A percentile compares a stretch with the other conserved stretches of the same genome.
phyloP scores from a whole-genome alignment of 2,888 invertebrate genomes.

The Philonicus albiceps region DNA sequence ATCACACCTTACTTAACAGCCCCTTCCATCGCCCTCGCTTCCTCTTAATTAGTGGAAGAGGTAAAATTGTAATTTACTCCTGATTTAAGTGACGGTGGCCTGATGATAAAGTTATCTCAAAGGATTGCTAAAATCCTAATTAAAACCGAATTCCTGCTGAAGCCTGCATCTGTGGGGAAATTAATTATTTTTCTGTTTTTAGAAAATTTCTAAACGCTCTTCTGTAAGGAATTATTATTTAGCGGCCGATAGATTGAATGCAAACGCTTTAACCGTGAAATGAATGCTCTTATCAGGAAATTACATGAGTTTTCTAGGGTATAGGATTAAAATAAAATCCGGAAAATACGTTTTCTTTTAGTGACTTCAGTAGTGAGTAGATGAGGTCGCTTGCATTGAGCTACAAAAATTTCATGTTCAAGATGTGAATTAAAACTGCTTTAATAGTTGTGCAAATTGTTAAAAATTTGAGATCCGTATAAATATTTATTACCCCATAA shows the following conservation, averaged over 20 bases:
- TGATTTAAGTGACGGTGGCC: neutral
- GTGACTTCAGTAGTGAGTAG: neutral
- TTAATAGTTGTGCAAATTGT: too few relatives aligned
- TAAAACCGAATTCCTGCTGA: neutral
- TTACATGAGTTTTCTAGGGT: neutral
- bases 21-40: neutral
- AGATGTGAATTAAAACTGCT: neutral
- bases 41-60: neutral
- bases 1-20: neutral
- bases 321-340: neutral
- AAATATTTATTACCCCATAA: too few relatives aligned
- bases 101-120: neutral
- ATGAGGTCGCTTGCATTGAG: neutral
- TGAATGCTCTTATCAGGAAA: neutral
- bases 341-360: neutral
- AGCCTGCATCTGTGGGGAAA: neutral
- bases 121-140: neutral
- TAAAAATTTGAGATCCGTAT: too few relatives aligned
- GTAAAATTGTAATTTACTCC: neutral
- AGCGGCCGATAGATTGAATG: neutral
- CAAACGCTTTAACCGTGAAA: neutral
- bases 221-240: neutral
- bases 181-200: neutral
- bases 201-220: neutral
- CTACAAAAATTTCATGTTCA: neutral